A percentile compares a stretch with the other conserved stretches of the same genome.
Evolutionary conservation across 2,888 invertebrate species (phyloP).

Genomic region (Drosophila maculinotata): DNA sequence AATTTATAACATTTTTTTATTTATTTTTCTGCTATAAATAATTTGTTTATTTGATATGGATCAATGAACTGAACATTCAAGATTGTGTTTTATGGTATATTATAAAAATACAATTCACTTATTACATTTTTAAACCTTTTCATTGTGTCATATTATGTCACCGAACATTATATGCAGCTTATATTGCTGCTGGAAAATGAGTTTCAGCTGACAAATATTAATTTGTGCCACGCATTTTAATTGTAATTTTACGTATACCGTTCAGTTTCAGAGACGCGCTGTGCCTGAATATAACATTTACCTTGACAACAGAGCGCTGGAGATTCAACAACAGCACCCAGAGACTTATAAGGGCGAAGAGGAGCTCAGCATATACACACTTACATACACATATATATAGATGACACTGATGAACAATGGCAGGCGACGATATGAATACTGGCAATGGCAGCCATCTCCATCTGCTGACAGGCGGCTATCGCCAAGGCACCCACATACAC

Average conservation of each 20-base stretch:
- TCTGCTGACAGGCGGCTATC: slow-evolving; percentile 63
- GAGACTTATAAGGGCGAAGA: background rate
- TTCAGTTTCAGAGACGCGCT: slow-evolving; percentile 6
- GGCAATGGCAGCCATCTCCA: slow-evolving; percentile 59
- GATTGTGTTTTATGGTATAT: too few relatives aligned
- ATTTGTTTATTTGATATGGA: too few relatives aligned
- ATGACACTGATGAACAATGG: slow-evolving; percentile 68
- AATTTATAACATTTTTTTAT: too few relatives aligned
- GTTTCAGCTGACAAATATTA: slow-evolving; percentile 35
- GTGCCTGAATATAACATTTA: slow-evolving; percentile 49
- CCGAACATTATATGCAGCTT: background rate
- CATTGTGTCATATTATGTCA: background rate
- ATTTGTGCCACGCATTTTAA: slow-evolving; percentile 55
- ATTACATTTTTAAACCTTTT: background rate
- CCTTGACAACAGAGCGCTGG: slow-evolving; percentile 48
- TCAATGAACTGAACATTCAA: too few relatives aligned
- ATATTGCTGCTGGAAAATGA: background rate
- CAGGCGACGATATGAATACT: slow-evolving; percentile 62
- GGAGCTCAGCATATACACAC: background rate
- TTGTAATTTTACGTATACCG: slow-evolving; percentile 34
- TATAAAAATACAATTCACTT: too few relatives aligned
- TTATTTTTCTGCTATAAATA: too few relatives aligned
- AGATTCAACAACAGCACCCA: slow-evolving; percentile 5
- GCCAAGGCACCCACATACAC: slow-evolving; percentile 24
- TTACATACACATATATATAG: background rate